A percentile compares a stretch with the other conserved stretches of the same genome.
These are phyloP conservation scores for Eupristina koningsbergeri DNA, from an alignment of 1,140 invertebrate species.

Conservation along the genomic window DNA sequence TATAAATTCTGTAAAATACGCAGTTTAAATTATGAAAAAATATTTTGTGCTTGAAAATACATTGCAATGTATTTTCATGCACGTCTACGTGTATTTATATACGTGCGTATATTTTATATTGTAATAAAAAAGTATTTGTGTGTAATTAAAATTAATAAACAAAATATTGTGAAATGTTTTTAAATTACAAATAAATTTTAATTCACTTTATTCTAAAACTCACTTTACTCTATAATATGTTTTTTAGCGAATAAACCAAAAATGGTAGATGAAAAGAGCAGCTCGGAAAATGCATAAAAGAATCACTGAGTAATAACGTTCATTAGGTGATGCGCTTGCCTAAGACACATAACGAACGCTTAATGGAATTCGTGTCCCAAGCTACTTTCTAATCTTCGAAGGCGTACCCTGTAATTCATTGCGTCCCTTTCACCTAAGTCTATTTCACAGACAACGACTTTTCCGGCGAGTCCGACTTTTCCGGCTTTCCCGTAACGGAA, in stretches of 20 bases:
- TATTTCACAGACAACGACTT: not conserved
- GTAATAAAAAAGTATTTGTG: too few relatives aligned
- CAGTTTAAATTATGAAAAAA: too few relatives aligned
- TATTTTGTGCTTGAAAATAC: too few relatives aligned
- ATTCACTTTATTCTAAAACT: not conserved
- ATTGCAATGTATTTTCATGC: too few relatives aligned
- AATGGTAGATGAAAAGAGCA: not conserved
- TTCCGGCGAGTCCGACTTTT: conserved; percentile 30
- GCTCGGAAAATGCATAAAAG: not conserved
- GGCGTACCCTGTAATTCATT: conserved; percentile 6
- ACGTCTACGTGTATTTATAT: too few relatives aligned
- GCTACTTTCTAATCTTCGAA: conserved; percentile 45
- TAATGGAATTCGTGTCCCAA: conserved; percentile 40
- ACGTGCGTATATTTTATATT: too few relatives aligned
- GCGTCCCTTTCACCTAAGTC: not conserved
- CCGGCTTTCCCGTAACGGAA: conserved; percentile 33
- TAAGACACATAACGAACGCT: conserved; percentile 25
- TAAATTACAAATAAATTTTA: too few relatives aligned
- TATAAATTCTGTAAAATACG: too few relatives aligned
- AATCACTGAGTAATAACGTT: conserved; percentile 27
- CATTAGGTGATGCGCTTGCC: conserved; percentile 17
- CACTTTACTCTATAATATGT: not conserved
- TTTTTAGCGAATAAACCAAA: not conserved
- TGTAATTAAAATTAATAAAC: too few relatives aligned
- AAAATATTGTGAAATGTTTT: too few relatives aligned